Conservation (phyloP, 2,113 vertebrate genomes). For the Pteruthius melanotis region DNA sequence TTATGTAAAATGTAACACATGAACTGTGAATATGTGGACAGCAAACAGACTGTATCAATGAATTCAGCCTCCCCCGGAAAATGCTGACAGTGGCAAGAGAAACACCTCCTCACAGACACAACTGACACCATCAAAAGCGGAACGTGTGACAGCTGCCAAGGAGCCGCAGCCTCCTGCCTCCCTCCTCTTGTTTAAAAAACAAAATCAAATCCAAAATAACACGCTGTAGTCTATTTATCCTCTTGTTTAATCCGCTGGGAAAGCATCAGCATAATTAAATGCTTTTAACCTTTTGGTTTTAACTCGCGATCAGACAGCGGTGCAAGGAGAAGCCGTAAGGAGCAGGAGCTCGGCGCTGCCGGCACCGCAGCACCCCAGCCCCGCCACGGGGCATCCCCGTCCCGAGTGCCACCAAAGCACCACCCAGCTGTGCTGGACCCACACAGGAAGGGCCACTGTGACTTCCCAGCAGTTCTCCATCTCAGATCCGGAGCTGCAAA, state of each 20-base stretch:
- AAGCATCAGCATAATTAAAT: conserved; percentile 57
- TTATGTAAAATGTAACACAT: conserved; percentile 79
- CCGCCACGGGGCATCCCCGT: neutral
- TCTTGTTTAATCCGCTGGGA: conserved; percentile 49
- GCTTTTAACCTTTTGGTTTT: conserved; percentile 45
- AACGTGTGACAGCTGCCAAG: conserved; percentile 62
- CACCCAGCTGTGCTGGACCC: rapidly evolving
- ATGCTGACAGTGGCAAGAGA: conserved; percentile 42
- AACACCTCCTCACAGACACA: conserved; percentile 39
- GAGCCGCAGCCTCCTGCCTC: conserved; percentile 33
- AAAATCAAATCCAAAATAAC: conserved; percentile 54
- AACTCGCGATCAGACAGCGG: neutral
- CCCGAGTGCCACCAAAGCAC: rapidly evolving
- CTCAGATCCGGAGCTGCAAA: neutral
- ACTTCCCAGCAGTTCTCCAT: neutral
- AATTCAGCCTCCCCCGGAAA: conserved; percentile 59
- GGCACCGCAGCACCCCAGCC: neutral
- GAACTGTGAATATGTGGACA: conserved; percentile 76
- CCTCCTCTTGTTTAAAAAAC: conserved; percentile 38
- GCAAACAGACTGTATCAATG: conserved; percentile 66
- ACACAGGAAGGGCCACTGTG: rapidly evolving
- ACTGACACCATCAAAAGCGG: conserved; percentile 50
- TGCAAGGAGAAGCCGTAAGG: neutral
- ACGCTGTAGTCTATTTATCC: conserved; percentile 57
- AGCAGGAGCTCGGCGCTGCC: rapidly evolving